Conservation (phyloP, 2,113 vertebrate species). For the Ursus arctos region DNA sequence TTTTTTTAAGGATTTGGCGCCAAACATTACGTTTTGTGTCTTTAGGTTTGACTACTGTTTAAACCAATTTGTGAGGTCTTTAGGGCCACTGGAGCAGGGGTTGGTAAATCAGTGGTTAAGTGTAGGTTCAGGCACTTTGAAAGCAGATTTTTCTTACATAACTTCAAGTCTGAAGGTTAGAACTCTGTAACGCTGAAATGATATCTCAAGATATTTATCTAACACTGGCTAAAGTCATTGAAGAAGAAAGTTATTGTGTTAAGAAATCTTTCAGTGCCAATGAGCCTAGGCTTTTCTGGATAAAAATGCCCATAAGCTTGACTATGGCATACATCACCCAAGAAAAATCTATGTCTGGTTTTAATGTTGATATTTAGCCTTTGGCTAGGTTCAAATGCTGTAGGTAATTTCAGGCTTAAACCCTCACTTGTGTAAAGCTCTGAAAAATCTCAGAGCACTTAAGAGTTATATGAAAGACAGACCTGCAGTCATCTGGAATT, state of each 20-base stretch:
- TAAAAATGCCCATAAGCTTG: slow-evolving; percentile 63
- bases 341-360: slow-evolving; percentile 77
- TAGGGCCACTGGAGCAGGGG: background rate
- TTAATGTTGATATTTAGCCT: slow-evolving; percentile 71
- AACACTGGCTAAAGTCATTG: slow-evolving; percentile 11
- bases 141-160: background rate
- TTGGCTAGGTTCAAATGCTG: slow-evolving; percentile 69
- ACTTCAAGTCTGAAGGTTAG: slow-evolving; percentile 28
- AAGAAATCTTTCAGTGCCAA: slow-evolving; percentile 43
- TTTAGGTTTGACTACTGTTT: background rate
- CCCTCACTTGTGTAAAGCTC: slow-evolving; percentile 72
- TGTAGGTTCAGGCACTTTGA: background rate
- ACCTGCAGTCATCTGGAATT: slow-evolving; percentile 77
- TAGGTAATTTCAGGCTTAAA: slow-evolving; percentile 76
- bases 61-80: background rate
- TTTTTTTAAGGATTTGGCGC: background rate
- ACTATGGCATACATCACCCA: slow-evolving; percentile 68
- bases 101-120: background rate
- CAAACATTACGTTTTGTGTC: background rate
- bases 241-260: slow-evolving; percentile 35
- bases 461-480: slow-evolving; percentile 75
- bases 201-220: background rate
- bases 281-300: slow-evolving; percentile 24
- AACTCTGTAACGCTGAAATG: background rate
- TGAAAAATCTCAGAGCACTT: slow-evolving; percentile 78